Evolutionary conservation across 92 coral and sea anemone genomes (phyloP).

Genomic region (Porites lobata): DNA sequence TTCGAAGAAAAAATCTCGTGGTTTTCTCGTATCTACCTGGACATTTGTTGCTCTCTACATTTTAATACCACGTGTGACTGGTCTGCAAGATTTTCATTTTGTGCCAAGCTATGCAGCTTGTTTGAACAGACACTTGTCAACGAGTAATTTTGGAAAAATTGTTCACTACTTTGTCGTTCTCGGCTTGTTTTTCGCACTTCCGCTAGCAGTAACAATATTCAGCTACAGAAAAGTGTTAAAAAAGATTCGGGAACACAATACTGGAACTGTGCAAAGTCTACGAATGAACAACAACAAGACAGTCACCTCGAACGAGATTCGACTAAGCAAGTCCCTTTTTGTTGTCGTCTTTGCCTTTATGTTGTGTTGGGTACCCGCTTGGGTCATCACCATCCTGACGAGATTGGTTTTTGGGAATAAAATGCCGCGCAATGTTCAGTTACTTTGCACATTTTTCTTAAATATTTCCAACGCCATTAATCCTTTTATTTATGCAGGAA

Average conservation of each 20-base stretch:
- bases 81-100: too few species aligned
- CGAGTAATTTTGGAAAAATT: too few species aligned
- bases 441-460: neutral
- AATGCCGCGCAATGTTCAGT: neutral
- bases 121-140: too few species aligned
- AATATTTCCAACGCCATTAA: neutral
- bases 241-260: neutral
- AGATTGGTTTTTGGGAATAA: neutral
- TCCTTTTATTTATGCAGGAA: constrained; percentile 6
- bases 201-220: neutral
- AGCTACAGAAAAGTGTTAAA: neutral
- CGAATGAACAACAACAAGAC: neutral
- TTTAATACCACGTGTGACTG: too few species aligned
- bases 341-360: constrained; percentile 2
- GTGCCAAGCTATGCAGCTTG: too few species aligned
- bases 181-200: neutral
- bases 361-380: constrained; percentile 8
- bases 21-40: too few species aligned
- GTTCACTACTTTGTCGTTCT: neutral
- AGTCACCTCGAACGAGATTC: neutral
- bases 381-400: neutral
- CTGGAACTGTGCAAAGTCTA: neutral
- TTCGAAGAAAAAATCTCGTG: too few species aligned
- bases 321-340: neutral
- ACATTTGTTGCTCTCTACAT: too few species aligned